phyloP scores from a whole-genome alignment of 2,888 invertebrate species.

The Phoenoteleia sp. region DNA sequence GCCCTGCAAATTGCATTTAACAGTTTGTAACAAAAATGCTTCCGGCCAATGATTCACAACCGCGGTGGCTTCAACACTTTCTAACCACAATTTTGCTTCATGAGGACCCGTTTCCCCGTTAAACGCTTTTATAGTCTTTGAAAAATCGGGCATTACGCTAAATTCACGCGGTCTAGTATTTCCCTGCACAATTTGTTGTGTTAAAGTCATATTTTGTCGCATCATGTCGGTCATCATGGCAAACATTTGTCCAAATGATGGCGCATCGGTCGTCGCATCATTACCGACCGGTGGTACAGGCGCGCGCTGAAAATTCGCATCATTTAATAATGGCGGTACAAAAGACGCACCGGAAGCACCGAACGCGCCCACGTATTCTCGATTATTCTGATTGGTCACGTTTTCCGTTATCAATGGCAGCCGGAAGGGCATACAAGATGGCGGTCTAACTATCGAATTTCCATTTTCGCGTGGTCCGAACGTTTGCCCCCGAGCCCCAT shows the following conservation, averaged over 20 bases:
- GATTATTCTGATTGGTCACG: too few species aligned
- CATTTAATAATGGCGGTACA: too few species aligned
- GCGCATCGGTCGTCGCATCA: too few species aligned
- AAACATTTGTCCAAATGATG: neutral
- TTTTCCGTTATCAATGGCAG: too few species aligned
- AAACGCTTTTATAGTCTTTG: conserved; percentile 17
- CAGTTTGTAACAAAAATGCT: conserved; percentile 50
- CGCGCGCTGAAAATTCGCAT: too few species aligned
- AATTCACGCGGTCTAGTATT: neutral
- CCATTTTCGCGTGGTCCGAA: too few species aligned
- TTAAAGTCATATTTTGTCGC: neutral
- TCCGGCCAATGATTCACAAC: conserved; percentile 65
- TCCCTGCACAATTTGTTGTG: neutral
- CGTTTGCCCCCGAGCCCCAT: too few species aligned
- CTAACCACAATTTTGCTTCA: conserved; percentile 42
- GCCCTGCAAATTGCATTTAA: conserved; percentile 54
- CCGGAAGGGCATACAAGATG: too few species aligned
- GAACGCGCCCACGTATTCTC: too few species aligned
- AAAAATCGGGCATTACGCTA: neutral
- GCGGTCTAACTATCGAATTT: too few species aligned
- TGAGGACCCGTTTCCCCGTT: conserved; percentile 42
- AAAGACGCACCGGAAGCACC: too few species aligned
- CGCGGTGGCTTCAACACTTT: conserved; percentile 63
- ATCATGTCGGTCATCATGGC: neutral
- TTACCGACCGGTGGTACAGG: too few species aligned